Evolutionary conservation across 2,888 invertebrate genomes (phyloP).

Genomic region (Zonitis immaculata): DNA sequence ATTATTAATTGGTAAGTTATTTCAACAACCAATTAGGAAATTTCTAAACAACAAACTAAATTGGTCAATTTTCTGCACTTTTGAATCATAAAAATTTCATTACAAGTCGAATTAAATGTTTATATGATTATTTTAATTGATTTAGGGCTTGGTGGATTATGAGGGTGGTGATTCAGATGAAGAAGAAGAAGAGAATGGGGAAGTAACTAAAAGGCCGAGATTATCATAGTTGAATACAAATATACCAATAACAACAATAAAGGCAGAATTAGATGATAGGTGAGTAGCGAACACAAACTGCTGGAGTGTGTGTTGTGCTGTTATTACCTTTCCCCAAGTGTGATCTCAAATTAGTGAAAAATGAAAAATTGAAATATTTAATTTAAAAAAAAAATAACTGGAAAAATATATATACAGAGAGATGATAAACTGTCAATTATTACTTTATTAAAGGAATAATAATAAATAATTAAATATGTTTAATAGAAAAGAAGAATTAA

Average conservation of each 20-base stretch:
- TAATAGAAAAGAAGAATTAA: slow-evolving; percentile 7
- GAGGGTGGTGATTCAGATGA: slow-evolving; percentile 97
- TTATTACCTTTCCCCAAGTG: slow-evolving; percentile 29
- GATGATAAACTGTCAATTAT: slow-evolving; percentile 41
- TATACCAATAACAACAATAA: slow-evolving; percentile 1
- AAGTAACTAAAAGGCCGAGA: slow-evolving; percentile 63
- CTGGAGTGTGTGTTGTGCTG: slow-evolving; percentile 39
- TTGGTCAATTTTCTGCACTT: no score
- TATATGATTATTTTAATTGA: slow-evolving; percentile 22
- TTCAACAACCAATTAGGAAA: no score
- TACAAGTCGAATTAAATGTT: not conserved
- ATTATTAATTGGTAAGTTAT: no score
- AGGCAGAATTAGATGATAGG: slow-evolving; percentile 23
- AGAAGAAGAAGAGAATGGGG: slow-evolving; percentile 71
- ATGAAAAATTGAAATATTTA: no score
- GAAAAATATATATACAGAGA: no score
- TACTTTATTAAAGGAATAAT: no score
- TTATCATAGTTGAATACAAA: slow-evolving; percentile 60
- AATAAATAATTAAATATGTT: no score
- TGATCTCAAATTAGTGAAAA: slow-evolving; percentile 46
- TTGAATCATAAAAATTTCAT: no score
- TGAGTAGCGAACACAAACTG: slow-evolving; percentile 34
- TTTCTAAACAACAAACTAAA: no score
- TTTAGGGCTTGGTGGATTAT: slow-evolving; percentile 90
- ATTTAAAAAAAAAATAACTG: no score